Evolutionary conservation across 2,888 invertebrate genomes (phyloP).

Genomic region (Drymonia ruficornis): DNA sequence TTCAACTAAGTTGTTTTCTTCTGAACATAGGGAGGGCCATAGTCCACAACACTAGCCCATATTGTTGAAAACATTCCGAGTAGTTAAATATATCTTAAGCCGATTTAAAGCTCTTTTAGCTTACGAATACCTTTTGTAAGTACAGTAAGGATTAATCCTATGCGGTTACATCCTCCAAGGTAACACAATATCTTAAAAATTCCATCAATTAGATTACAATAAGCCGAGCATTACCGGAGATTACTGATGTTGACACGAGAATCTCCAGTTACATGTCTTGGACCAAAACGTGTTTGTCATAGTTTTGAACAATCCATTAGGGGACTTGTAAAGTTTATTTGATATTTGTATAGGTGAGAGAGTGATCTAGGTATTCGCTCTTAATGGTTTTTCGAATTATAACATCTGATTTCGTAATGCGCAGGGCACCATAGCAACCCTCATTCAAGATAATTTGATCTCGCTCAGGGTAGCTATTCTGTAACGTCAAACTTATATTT

Average conservation of each 20-base stretch:
- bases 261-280: slow-evolving; percentile 7
- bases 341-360: no score
- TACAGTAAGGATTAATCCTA: not conserved
- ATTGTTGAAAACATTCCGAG: not conserved
- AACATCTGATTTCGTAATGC: no score
- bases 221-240: slow-evolving; percentile 21
- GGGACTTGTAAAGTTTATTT: no score
- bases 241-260: slow-evolving; percentile 19
- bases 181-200: slow-evolving; percentile 4
- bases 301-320: not conserved
- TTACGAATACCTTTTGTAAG: not conserved
- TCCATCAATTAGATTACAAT: slow-evolving; percentile 9
- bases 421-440: no score
- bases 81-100: not conserved
- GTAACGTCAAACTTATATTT: no score
- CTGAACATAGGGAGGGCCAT: no score
- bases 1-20: no score
- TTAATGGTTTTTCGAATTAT: no score
- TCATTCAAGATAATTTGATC: no score
- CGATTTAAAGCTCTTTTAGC: not conserved
- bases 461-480: no score
- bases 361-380: no score
- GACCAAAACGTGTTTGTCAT: not conserved
- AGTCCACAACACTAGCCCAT: no score
- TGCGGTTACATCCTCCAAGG: slow-evolving; percentile 1